These are phyloP conservation scores for Sebastes fasciatus DNA, from an alignment of 2,113 vertebrate genomes.

Conservation along the genomic window DNA sequence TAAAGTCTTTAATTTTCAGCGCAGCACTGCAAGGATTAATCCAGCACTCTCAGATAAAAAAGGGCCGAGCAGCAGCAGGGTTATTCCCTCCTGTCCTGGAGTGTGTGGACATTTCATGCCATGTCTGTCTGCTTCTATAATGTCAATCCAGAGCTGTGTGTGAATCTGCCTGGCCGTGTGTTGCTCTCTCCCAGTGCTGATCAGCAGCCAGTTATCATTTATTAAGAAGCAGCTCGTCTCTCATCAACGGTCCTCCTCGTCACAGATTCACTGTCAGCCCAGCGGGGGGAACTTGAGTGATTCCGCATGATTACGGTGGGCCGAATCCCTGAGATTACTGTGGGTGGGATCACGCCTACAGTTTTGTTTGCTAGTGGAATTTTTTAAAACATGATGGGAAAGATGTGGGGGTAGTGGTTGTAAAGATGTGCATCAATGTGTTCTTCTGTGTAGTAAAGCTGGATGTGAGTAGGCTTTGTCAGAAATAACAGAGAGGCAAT, in stretches of 20 bases:
- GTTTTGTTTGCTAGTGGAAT: background rate
- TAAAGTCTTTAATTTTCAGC: background rate
- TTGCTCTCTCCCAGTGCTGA: conserved; percentile 25
- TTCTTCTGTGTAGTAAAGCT: background rate
- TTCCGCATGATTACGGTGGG: conserved; percentile 12
- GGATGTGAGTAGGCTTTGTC: background rate
- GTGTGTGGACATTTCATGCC: conserved; percentile 25
- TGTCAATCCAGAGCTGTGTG: background rate
- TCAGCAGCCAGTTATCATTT: conserved; percentile 27
- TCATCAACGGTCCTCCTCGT: conserved; percentile 3
- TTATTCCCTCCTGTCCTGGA: conserved; percentile 8
- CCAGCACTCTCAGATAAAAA: background rate
- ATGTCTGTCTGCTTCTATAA: conserved; percentile 12
- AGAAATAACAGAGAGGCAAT: background rate
- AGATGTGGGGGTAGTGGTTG: background rate
- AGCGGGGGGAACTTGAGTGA: conserved; percentile 5
- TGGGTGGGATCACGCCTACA: background rate
- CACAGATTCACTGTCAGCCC: conserved; percentile 20
- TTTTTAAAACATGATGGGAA: background rate
- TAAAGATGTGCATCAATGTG: background rate
- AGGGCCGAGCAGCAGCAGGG: background rate
- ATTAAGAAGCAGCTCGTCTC: conserved; percentile 10
- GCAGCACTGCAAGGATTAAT: background rate
- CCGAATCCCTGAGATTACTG: background rate
- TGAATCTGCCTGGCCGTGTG: background rate